Conservation (phyloP, 2,888 invertebrate species). For the Synergus gifuensis region DNA sequence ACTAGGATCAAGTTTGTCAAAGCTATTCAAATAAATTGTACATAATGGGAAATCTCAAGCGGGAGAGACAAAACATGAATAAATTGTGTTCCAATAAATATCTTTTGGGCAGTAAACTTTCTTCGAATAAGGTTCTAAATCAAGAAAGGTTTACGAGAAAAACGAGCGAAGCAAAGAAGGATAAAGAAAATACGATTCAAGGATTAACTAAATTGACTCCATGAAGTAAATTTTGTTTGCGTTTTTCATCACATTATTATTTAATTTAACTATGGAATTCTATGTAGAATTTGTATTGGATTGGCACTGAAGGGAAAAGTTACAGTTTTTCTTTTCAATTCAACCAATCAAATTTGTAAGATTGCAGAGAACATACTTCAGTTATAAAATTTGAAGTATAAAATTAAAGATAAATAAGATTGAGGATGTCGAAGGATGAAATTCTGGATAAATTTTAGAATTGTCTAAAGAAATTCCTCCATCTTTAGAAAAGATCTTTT, state of each 20-base stretch:
- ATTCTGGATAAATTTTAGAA: neutral
- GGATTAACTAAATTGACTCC: neutral
- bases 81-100: neutral
- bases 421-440: neutral
- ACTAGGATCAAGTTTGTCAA: constrained; percentile 29
- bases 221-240: neutral
- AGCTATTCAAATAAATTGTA: constrained; percentile 4
- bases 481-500: neutral
- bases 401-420: neutral
- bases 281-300: too few species aligned
- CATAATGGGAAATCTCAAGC: neutral
- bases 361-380: constrained; percentile 9
- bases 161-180: neutral
- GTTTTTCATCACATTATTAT: neutral
- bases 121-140: neutral
- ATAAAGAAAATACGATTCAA: neutral
- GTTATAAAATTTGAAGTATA: constrained; percentile 8
- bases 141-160: neutral
- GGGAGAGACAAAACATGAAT: neutral
- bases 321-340: too few species aligned
- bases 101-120: neutral
- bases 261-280: neutral
- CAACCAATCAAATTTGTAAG: too few species aligned
- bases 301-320: too few species aligned
- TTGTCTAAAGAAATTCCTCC: neutral